Evolutionary conservation across 2,888 invertebrate genomes (phyloP).

Genomic region (Drosophila kokeensis): DNA sequence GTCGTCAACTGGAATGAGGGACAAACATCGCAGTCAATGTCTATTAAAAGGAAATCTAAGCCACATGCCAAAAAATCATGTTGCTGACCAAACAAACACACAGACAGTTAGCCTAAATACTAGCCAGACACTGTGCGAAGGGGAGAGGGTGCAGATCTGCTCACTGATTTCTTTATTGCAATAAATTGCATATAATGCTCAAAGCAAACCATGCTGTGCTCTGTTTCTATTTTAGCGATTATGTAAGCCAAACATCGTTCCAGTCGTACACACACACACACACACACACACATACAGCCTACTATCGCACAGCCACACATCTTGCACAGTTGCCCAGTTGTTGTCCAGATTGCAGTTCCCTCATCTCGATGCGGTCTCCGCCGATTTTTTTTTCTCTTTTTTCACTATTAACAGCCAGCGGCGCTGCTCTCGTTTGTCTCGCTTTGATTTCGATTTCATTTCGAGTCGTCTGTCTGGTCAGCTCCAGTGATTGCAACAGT

Average conservation of each 20-base stretch:
- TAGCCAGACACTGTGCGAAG: slow-evolving; percentile 8
- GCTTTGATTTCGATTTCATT: slow-evolving; percentile 77
- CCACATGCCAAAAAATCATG: slow-evolving; percentile 75
- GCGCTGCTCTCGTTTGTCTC: slow-evolving; percentile 67
- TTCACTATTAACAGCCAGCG: slow-evolving; percentile 33
- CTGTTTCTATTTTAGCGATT: slow-evolving; percentile 61
- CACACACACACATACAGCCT: slow-evolving; percentile 1
- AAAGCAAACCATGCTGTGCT: slow-evolving; percentile 29
- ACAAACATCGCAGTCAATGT: slow-evolving; percentile 65
- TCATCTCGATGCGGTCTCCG: slow-evolving; percentile 20
- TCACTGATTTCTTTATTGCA: slow-evolving; percentile 64
- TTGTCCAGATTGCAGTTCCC: slow-evolving; percentile 27
- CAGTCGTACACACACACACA: slow-evolving; percentile 36
- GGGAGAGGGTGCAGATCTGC: slow-evolving; percentile 17
- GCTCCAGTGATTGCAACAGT: slow-evolving; percentile 69
- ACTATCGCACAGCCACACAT: slow-evolving; percentile 12
- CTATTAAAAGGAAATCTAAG: slow-evolving; percentile 78
- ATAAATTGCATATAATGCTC: slow-evolving; percentile 63
- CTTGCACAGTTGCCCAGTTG: slow-evolving; percentile 35
- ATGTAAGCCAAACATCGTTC: slow-evolving; percentile 59
- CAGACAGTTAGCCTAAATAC: slow-evolving; percentile 37
- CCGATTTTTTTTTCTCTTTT: slow-evolving; percentile 27
- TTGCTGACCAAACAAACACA: slow-evolving; percentile 56
- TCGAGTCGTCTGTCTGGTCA: slow-evolving; percentile 62
- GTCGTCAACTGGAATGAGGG: slow-evolving; percentile 44